A percentile compares a stretch with the other conserved stretches of the same genome.
Evolutionary conservation across 2,888 invertebrate genomes (phyloP).

Genomic region (Griposia aprilina): DNA sequence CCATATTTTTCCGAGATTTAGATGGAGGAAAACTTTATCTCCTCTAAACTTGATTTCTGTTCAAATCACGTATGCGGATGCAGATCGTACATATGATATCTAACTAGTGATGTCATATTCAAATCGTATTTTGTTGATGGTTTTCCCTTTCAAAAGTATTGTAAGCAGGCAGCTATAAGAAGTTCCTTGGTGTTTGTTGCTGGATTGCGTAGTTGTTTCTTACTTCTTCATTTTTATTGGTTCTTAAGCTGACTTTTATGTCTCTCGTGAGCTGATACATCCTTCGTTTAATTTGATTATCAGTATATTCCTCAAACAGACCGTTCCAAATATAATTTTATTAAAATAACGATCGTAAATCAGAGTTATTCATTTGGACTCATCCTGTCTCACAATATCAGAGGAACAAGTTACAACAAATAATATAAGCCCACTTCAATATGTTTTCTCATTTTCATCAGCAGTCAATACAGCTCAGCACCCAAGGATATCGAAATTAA

Average conservation of each 20-base stretch:
- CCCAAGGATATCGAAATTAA: conserved; percentile 51
- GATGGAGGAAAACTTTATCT: conserved; percentile 13
- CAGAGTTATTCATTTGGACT: conserved; percentile 18
- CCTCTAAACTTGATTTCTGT: conserved; percentile 23
- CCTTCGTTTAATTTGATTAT: conserved; percentile 43
- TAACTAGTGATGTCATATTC: conserved; percentile 54
- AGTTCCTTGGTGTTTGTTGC: conserved; percentile 20
- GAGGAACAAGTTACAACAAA: conserved; percentile 12
- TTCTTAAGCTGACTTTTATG: conserved; percentile 51
- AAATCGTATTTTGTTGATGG: conserved; percentile 35
- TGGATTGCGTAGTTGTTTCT: conserved; percentile 37
- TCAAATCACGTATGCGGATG: conserved; percentile 44
- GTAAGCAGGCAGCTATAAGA: conserved; percentile 42
- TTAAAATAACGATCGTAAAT: conserved; percentile 13
- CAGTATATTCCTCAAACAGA: conserved; percentile 4
- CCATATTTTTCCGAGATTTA: conserved; percentile 19
- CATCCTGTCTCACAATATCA: neutral
- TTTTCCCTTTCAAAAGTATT: conserved; percentile 42
- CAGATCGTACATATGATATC: conserved; percentile 36
- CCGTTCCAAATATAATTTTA: conserved; percentile 13
- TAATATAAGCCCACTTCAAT: conserved; percentile 12
- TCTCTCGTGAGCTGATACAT: conserved; percentile 34
- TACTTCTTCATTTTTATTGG: conserved; percentile 37
- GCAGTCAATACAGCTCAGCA: conserved; percentile 26
- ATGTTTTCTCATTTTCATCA: conserved; percentile 44